Percentiles rank a stretch among this genome's conserved stretches.
phyloP scores from a whole-genome alignment of 2,797 vertebrate genomes.

The Thalassophryne amazonica region DNA sequence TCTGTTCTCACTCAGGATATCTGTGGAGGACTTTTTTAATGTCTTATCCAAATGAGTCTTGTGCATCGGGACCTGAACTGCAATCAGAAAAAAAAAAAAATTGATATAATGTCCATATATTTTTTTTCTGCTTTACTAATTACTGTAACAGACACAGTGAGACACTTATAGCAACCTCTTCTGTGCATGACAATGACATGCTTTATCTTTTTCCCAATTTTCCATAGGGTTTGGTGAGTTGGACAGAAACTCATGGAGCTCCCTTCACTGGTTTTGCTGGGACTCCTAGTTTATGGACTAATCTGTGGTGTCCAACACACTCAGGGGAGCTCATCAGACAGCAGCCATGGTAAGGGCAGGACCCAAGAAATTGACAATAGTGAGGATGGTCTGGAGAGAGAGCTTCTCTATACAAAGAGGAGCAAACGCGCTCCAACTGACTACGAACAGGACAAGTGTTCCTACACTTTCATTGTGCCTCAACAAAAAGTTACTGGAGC shows the following conservation, averaged over 20 bases:
- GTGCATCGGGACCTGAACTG: neutral
- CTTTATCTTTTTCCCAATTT: constrained; percentile 10
- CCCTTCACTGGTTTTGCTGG: constrained; percentile 62
- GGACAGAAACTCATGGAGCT: constrained; percentile 70
- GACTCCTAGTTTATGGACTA: constrained; percentile 68
- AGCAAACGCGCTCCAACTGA: constrained; percentile 76
- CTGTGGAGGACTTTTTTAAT: constrained; percentile 18
- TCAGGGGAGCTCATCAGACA: constrained; percentile 38
- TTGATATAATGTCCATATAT: neutral
- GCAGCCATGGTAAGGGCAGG: constrained; percentile 32
- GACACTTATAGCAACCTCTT: neutral
- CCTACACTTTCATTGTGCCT: constrained; percentile 97
- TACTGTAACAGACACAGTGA: neutral
- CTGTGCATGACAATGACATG: neutral
- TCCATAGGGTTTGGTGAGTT: constrained; percentile 50
- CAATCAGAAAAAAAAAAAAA: neutral
- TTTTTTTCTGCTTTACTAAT: neutral
- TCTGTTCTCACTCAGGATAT: constrained; percentile 23
- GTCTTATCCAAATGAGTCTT: constrained; percentile 11
- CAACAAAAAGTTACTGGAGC: constrained; percentile 96
- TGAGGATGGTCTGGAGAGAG: constrained; percentile 77
- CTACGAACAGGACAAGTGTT: constrained; percentile 86
- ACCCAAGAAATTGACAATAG: constrained; percentile 81
- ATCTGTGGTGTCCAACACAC: constrained; percentile 48
- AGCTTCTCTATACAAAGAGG: constrained; percentile 86